A percentile compares a stretch with the other conserved stretches of the same genome.
Evolutionary conservation across 2,888 invertebrate species (phyloP).

Genomic region (Spodoptera littoralis): DNA sequence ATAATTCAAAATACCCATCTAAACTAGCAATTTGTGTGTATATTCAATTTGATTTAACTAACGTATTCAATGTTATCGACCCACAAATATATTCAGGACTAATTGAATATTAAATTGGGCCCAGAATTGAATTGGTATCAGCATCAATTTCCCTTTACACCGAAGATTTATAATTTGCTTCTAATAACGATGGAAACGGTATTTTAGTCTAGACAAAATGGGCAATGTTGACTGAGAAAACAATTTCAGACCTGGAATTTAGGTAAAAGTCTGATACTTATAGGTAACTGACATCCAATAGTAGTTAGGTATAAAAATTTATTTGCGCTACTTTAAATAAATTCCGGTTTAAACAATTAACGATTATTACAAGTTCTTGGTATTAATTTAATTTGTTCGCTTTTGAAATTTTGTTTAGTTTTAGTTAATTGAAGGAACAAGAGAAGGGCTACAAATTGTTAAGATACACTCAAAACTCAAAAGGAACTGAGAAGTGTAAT

Average conservation of each 20-base stretch:
- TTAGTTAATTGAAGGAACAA: no score
- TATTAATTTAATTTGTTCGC: conserved; percentile 5
- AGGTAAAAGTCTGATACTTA: conserved; percentile 16
- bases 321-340: conserved; percentile 3
- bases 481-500: neutral
- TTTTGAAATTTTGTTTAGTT: conserved; percentile 9
- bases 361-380: conserved; percentile 1
- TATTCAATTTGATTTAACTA: conserved; percentile 43
- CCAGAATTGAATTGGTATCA: conserved; percentile 37
- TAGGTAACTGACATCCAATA: neutral
- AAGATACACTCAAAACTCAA: neutral
- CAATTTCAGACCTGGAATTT: conserved; percentile 26
- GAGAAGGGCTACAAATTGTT: neutral
- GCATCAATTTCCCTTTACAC: conserved; percentile 36
- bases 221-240: conserved; percentile 10
- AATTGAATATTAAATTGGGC: conserved; percentile 57
- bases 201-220: conserved; percentile 34
- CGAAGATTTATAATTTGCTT: conserved; percentile 47
- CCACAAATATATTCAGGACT: conserved; percentile 50
- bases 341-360: conserved; percentile 18
- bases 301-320: neutral
- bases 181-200: conserved; percentile 39
- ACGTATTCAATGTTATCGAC: conserved; percentile 42
- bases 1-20: conserved; percentile 29
- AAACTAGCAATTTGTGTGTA: conserved; percentile 33